Evolutionary conservation across 1,140 invertebrate genomes (phyloP).

Genomic region (Saxidomus purpurata): DNA sequence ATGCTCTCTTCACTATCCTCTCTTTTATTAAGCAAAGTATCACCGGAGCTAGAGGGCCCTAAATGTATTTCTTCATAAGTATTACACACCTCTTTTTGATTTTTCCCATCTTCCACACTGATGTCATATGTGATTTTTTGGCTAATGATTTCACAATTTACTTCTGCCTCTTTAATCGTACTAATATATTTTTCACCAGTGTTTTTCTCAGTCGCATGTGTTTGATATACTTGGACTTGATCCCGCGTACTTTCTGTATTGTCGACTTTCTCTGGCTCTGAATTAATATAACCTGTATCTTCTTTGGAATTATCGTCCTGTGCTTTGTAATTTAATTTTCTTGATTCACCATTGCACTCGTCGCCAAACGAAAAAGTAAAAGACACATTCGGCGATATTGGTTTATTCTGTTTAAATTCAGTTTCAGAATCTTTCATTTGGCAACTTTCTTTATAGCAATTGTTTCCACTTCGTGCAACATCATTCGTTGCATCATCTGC

Average conservation of each 20-base stretch:
- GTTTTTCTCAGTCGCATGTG: no score
- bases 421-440: not conserved
- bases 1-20: not conserved
- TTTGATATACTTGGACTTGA: no score
- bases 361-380: conserved; percentile 19
- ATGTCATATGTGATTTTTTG: not conserved
- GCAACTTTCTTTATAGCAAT: not conserved
- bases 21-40: not conserved
- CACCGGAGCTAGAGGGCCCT: not conserved
- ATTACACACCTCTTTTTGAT: not conserved
- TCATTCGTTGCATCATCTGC: conserved; percentile 7
- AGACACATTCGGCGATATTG: not conserved
- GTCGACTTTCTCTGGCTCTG: no score
- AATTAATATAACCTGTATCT: not conserved
- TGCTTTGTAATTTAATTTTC: not conserved
- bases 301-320: not conserved
- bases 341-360: not conserved
- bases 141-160: not conserved
- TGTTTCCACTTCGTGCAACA: not conserved
- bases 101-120: not conserved
- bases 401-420: not conserved
- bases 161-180: not conserved
- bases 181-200: no score
- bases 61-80: not conserved
- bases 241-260: no score